Percentiles rank a stretch among this genome's conserved stretches.
phyloP scores from a whole-genome alignment of 1,140 invertebrate species.

The Penaeus chinensis region DNA sequence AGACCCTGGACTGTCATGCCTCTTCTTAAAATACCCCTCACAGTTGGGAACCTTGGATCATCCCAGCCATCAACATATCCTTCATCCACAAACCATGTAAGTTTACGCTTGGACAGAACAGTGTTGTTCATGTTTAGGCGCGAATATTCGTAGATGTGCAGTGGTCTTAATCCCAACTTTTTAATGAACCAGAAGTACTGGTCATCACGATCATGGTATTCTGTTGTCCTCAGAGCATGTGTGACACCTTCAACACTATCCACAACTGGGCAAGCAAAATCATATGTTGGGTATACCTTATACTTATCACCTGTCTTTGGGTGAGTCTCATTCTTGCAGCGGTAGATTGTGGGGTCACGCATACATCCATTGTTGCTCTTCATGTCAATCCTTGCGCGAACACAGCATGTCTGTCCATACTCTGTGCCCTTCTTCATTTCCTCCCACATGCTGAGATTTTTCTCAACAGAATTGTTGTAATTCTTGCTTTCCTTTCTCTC shows the following conservation, averaged over 20 bases:
- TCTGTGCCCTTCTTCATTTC: conserved; percentile 92
- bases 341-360: conserved; percentile 98
- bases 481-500: conserved; percentile 88
- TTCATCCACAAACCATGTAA: conserved; percentile 97
- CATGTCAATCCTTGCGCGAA: conserved; percentile 98
- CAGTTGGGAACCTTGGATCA: conserved; percentile 98
- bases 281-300: conserved; percentile 99
- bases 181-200: conserved; percentile 98
- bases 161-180: conserved; percentile 85
- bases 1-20: conserved; percentile 98
- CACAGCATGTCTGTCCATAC: conserved; percentile 87
- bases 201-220: conserved; percentile 97
- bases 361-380: conserved; percentile 95
- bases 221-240: conserved; percentile 96
- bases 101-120: conserved; percentile 95
- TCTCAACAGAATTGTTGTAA: conserved; percentile 83
- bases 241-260: conserved; percentile 97
- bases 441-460: conserved; percentile 91
- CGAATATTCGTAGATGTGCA: conserved; percentile 96
- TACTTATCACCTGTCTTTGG: conserved; percentile 94
- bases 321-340: conserved; percentile 97
- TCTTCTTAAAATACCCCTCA: conserved; percentile 92
- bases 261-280: conserved; percentile 99
- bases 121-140: conserved; percentile 97
- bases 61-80: conserved; percentile 98